Base-by-base conservation (phyloP, 37 sponge, comb jelly and placozoan species). In the Spongilla lacustris region DNA sequence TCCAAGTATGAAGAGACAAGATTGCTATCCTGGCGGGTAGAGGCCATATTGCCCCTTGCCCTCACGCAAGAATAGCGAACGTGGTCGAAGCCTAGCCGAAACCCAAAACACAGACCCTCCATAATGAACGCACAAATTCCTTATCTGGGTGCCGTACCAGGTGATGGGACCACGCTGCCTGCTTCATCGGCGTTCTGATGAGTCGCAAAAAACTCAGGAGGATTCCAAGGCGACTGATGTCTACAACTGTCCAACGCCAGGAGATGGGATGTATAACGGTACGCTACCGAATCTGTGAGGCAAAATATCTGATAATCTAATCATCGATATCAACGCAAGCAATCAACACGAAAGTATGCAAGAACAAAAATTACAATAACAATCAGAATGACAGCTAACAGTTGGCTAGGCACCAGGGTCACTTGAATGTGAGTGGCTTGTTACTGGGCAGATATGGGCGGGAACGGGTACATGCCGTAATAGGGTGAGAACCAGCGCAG, bases 11-110 rank as follows among this genome's bases (percentile, higher is more conserved):
- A 36, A 36, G 22, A 19, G 8, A 76, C 23, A 2, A 33, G 41
- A 36, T 34, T 25, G 21, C 41, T 36, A 17, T 38, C 41, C 22
- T 76, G 41, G 14, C 32, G 36, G 23, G 46, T 41, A 0, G 77
- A 76, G 13, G 77, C 41, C 46, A n/a, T 41, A 34, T 76, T 76
- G 22, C 77, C 41, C 38, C 36, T 25, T 19, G 46, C 38, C 46
- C 17, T 41, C 77, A 38, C 26, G 41, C 36, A 76, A 13, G 26
- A 1, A 41, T 76, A 41, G 38, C 46, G 19, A 46, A 46, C 46
- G 46, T 38, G 36, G 38, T 76, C 77, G 36, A 34, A 76, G 23
- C 77, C 46, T n/a, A 76, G 26, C 37, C 38, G 77, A 34, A 76
- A 76, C 26, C 77, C 46, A 34, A 26, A 35, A 17, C 77, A n/a